Conservation (phyloP, 2,113 vertebrate genomes). For the Forbesichthys papilliferus region DNA sequence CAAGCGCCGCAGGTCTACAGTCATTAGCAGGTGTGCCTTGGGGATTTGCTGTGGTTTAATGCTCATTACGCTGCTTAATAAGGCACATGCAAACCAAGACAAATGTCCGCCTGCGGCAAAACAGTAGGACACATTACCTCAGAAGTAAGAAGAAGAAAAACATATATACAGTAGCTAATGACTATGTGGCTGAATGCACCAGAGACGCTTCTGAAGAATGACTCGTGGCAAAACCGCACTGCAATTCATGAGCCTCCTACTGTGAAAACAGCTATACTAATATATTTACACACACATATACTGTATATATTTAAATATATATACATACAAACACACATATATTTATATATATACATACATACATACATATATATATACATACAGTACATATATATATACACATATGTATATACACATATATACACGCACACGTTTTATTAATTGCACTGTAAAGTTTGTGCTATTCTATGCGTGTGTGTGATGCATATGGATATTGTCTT, state of each 20-base stretch:
- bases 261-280: constrained; percentile 3
- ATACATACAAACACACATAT: neutral
- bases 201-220: constrained; percentile 44
- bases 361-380: neutral
- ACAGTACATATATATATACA: too few relatives aligned
- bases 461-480: neutral
- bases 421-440: too few relatives aligned
- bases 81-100: constrained; percentile 45
- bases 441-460: neutral
- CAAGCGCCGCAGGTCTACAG: constrained; percentile 50
- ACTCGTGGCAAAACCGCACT: constrained; percentile 44
- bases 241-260: constrained; percentile 54
- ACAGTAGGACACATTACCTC: constrained; percentile 39
- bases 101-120: constrained; percentile 44
- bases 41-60: constrained; percentile 29
- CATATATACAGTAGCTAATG: constrained; percentile 43
- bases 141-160: constrained; percentile 30
- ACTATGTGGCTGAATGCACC: constrained; percentile 42
- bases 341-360: too few relatives aligned
- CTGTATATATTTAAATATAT: too few relatives aligned
- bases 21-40: constrained; percentile 46
- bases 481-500: too few relatives aligned
- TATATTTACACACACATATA: too few relatives aligned
- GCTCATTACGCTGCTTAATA: constrained; percentile 49
- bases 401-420: too few relatives aligned